phyloP scores from a whole-genome alignment of 2,797 vertebrate genomes.

The Pelobates cultripes region DNA sequence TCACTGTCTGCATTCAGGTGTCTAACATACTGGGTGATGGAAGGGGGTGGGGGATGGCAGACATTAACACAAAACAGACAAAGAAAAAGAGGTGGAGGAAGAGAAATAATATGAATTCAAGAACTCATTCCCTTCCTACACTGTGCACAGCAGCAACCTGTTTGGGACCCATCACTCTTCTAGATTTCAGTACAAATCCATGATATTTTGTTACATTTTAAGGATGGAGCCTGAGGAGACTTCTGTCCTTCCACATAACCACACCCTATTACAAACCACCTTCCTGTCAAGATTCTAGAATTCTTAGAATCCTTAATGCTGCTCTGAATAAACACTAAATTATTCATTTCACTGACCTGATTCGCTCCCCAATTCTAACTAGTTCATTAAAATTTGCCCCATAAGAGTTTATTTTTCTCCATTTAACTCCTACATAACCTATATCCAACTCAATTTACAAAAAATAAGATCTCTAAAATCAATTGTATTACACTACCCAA shows the following conservation, averaged over 20 bases:
- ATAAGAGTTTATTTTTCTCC: too few relatives aligned
- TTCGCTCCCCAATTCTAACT: neutral
- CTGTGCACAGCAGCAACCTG: neutral
- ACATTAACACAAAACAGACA: conserved; percentile 50
- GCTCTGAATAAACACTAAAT: neutral
- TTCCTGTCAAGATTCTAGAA: neutral
- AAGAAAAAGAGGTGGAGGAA: conserved; percentile 43
- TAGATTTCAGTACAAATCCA: neutral
- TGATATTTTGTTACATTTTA: neutral
- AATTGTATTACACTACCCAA: too few relatives aligned
- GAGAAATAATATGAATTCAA: conserved; percentile 18
- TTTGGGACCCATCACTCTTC: neutral
- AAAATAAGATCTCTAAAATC: too few relatives aligned
- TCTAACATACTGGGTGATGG: conserved; percentile 49
- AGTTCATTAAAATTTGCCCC: neutral
- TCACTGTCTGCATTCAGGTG: conserved; percentile 54
- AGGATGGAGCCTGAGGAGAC: neutral
- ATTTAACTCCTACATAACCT: too few relatives aligned
- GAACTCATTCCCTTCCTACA: conserved; percentile 7
- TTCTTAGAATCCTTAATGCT: neutral
- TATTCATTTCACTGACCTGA: too few relatives aligned
- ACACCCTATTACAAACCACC: neutral
- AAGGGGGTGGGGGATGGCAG: conserved; percentile 44
- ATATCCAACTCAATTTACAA: too few relatives aligned
- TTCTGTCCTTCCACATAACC: neutral